These are phyloP conservation scores for Formica selysi DNA, from an alignment of 1,140 invertebrate genomes.

Conservation along the genomic window DNA sequence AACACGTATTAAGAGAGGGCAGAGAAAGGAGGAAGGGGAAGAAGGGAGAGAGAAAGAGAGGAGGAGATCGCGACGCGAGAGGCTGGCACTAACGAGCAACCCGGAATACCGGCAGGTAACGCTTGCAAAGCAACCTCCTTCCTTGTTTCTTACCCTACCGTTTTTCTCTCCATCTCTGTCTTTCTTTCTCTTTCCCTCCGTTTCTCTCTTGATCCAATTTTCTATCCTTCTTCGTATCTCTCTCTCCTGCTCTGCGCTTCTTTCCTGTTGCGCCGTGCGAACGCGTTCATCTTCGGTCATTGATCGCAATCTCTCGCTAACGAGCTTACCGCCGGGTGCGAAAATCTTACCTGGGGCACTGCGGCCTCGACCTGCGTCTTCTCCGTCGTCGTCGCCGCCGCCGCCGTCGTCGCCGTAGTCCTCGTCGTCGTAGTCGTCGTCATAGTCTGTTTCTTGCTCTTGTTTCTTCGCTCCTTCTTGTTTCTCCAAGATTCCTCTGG, in stretches of 20 bases:
- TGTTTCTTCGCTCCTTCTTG: constrained; percentile 11
- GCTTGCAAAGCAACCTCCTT: constrained; percentile 76
- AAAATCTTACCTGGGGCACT: constrained; percentile 80
- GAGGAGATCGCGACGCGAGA: constrained; percentile 38
- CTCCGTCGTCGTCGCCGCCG: constrained; percentile 28
- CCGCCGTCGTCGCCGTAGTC: constrained; percentile 6
- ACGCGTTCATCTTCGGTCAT: constrained; percentile 85
- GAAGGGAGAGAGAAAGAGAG: constrained; percentile 40
- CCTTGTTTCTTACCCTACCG: constrained; percentile 47
- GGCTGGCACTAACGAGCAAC: constrained; percentile 81
- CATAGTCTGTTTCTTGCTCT: constrained; percentile 15
- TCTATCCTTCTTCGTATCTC: background rate
- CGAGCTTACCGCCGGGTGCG: constrained; percentile 83
- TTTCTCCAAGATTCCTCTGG: constrained; percentile 26
- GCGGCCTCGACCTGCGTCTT: constrained; percentile 58
- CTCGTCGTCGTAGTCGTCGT: constrained; percentile 1
- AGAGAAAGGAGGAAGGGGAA: background rate
- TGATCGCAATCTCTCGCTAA: constrained; percentile 84
- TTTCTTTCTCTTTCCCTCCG: constrained; percentile 14
- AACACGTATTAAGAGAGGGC: constrained; percentile 80
- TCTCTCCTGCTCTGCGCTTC: constrained; percentile 7
- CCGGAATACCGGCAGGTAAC: constrained; percentile 65
- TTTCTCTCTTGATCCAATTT: constrained; percentile 35
- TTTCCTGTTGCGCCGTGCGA: constrained; percentile 74
- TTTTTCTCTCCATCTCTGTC: background rate